Evolutionary conservation across 2,797 vertebrate species (phyloP), one percentile per base, ranked within the genome.

Genomic region (Yasuhikotakia modesta): DNA sequence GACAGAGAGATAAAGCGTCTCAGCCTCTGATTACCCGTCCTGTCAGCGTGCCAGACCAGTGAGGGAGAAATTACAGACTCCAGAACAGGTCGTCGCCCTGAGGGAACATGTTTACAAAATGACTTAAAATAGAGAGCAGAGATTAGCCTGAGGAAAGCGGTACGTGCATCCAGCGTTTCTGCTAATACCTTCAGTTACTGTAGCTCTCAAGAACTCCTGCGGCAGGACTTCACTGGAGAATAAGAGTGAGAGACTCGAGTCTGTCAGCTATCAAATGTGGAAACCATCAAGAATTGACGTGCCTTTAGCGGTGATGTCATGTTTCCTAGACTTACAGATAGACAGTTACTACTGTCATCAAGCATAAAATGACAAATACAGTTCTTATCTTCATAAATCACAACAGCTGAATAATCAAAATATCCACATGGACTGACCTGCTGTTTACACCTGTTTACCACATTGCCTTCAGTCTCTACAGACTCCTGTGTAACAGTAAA

Each of bases 41-140:
- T 70, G 58, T 80, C 79, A 70, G 32, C 63, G 72, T 58, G 78
- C 71, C 80, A 67, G 52, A n/a, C 13, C 14, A 19, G 76, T 58
- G 43, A 80, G 12, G 52, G 57, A 21, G 48, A 69, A 76, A 80
- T 80, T 80, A 66, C 60, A 66, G 73, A 50, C 64, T 39, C 30
- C n/a, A 48, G 35, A 78, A 80, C 58, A 65, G 66, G 66, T 70
- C 30, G 13, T 58, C 14, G 48, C 39, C 64, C 57, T 55, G 11
- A n/a, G 46, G 67, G 46, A 45, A 27, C 66, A 43, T 69, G 64
- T 73, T 68, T 50, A 67, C 17, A 45, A 14, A 69, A 70, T 74
- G 1, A 72, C 48, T 76, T 60, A 27, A 65, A 46, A 22, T 30
- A 80, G 30, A 53, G 32, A 13, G 4, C n/a, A 52, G 27, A 64